Evolutionary conservation across 2,113 vertebrate species (phyloP).

Genomic region (Mionectes macconnelli): DNA sequence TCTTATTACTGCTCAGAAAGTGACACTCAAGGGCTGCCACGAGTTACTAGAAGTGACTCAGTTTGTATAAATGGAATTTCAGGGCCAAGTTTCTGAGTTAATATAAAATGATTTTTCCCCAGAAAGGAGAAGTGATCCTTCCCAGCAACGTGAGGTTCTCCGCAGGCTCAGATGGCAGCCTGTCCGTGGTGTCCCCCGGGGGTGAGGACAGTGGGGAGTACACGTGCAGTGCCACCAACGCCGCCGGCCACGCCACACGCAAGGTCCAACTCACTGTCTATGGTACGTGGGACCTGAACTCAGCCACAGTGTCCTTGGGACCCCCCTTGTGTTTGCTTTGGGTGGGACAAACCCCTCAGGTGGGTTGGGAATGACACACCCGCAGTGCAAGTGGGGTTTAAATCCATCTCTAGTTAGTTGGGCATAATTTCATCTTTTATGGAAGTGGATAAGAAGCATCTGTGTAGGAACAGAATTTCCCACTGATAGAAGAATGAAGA

Average conservation of each 20-base stretch:
- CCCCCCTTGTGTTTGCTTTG: not conserved
- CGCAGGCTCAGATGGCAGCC: conserved; percentile 82
- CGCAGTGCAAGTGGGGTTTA: not conserved
- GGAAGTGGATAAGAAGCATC: not conserved
- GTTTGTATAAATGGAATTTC: not conserved
- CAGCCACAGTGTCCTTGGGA: not conserved
- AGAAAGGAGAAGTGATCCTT: conserved; percentile 86
- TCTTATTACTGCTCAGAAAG: not conserved
- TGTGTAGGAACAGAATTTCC: not conserved
- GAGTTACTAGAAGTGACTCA: not conserved
- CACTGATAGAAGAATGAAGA: not conserved
- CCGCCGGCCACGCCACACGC: conserved; percentile 85
- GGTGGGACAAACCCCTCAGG: accelerated
- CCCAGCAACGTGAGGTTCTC: conserved; percentile 76
- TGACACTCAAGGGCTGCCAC: not conserved
- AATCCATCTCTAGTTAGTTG: not conserved
- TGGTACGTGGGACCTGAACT: conserved; percentile 72
- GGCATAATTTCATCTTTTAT: not conserved
- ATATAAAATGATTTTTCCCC: not conserved
- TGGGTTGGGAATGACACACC: not conserved
- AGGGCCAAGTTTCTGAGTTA: not conserved
- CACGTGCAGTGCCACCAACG: conserved; percentile 89
- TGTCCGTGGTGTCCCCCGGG: conserved; percentile 82
- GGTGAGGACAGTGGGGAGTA: conserved; percentile 90
- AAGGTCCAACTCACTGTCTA: conserved; percentile 97